phyloP scores from a whole-genome alignment of 2,113 vertebrate species.

The Natator depressus region DNA sequence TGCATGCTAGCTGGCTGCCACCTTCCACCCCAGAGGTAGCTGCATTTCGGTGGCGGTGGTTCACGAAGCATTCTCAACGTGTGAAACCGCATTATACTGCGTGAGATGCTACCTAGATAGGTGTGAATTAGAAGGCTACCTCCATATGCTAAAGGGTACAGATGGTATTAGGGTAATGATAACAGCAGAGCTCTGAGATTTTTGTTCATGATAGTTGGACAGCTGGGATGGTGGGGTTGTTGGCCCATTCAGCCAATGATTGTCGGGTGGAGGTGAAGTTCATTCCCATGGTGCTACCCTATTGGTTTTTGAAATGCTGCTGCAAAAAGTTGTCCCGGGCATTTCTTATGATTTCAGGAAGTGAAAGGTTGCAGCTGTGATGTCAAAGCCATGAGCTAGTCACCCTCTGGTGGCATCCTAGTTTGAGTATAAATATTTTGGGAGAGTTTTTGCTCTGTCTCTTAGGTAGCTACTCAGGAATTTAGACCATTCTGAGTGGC shows the following conservation, averaged over 20 bases:
- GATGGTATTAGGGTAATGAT: rapidly evolving
- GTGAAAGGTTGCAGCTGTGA: neutral
- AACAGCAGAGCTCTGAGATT: rapidly evolving
- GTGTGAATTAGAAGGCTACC: neutral
- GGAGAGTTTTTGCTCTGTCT: neutral
- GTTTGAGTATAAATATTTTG: neutral
- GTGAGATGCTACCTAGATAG: neutral
- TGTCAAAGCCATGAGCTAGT: neutral
- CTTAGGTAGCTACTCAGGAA: neutral
- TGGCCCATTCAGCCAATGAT: neutral
- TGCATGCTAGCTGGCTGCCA: neutral
- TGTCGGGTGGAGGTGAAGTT: neutral
- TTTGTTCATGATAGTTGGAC: conserved; percentile 18
- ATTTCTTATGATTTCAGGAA: neutral
- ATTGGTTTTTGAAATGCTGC: neutral
- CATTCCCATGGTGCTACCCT: neutral
- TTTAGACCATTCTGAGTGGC: neutral
- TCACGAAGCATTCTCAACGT: neutral
- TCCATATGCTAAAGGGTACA: rapidly evolving
- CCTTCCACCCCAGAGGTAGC: neutral
- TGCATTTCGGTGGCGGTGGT: neutral
- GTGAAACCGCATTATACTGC: neutral
- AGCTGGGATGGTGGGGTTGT: neutral
- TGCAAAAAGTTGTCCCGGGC: neutral
- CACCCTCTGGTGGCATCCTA: neutral